A percentile compares a stretch with the other conserved stretches of the same genome.
These are phyloP conservation scores for Epicauta chinensis DNA, from an alignment of 1,140 invertebrate species.

Conservation along the genomic window DNA sequence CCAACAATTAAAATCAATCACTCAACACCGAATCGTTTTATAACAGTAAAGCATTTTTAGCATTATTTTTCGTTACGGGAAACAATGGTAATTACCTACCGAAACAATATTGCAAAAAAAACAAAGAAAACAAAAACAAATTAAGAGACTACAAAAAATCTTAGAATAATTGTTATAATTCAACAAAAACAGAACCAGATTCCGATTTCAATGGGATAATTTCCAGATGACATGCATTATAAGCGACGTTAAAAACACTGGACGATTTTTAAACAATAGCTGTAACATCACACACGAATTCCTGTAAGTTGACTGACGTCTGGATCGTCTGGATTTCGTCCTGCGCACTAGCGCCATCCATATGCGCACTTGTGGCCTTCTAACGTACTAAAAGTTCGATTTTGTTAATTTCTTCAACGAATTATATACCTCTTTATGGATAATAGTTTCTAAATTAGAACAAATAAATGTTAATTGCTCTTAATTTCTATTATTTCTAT, in stretches of 20 bases:
- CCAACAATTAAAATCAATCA: not conserved
- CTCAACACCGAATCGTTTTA: not conserved
- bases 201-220: too few species aligned
- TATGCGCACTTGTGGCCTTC: constrained; percentile 31
- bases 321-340: constrained; percentile 26
- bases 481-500: too few species aligned
- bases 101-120: too few species aligned
- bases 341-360: constrained; percentile 35
- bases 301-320: constrained; percentile 36
- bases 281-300: constrained; percentile 26
- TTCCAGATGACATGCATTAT: too few species aligned
- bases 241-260: too few species aligned
- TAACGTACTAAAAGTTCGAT: constrained; percentile 34
- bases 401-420: constrained; percentile 36
- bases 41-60: too few species aligned
- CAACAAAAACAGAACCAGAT: too few species aligned
- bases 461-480: too few species aligned
- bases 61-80: not conserved
- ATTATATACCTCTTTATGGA: constrained; percentile 3
- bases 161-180: too few species aligned
- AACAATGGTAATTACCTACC: too few species aligned
- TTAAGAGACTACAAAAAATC: not conserved
- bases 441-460: too few species aligned
- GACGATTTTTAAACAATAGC: too few species aligned
- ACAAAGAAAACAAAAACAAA: constrained; percentile 8